A percentile compares a stretch with the other conserved stretches of the same genome.
phyloP scores from a whole-genome alignment of 1,140 invertebrate genomes.

The Cryptotermes secundus region DNA sequence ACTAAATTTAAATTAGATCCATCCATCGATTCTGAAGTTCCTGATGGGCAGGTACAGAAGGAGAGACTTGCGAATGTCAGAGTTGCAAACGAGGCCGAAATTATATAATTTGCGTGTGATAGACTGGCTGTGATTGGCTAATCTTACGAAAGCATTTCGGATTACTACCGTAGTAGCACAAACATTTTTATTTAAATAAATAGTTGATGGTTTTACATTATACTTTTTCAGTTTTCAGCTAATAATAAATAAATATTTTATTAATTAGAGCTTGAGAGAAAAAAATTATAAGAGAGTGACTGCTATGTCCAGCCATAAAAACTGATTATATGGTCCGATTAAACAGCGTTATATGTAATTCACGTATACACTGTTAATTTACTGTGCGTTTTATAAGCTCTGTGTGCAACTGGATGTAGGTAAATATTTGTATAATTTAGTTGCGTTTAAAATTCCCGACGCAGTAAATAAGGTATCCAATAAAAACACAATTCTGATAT shows the following conservation, averaged over 20 bases:
- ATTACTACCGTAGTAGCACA: no score
- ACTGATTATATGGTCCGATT: not conserved
- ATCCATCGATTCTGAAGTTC: no score
- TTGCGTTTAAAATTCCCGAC: conserved; percentile 1
- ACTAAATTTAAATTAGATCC: no score
- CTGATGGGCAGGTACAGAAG: no score
- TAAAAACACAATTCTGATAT: not conserved
- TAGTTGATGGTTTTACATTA: no score
- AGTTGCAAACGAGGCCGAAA: no score
- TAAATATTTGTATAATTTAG: conserved; percentile 19
- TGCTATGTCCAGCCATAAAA: not conserved
- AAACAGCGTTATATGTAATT: conserved; percentile 3
- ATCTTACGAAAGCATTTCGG: no score
- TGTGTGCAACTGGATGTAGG: conserved; percentile 4
- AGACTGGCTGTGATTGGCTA: no score
- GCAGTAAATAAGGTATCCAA: conserved; percentile 2
- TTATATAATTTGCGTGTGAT: no score
- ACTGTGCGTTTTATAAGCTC: not conserved
- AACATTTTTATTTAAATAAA: no score
- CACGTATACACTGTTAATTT: conserved; percentile 10
- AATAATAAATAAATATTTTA: conserved; percentile 8
- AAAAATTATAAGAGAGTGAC: not conserved
- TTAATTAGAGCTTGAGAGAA: not conserved
- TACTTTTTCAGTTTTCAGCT: not conserved
- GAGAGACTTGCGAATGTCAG: no score